phyloP scores from a whole-genome alignment of 2,797 vertebrate genomes.

The Silurus lanzhouensis region DNA sequence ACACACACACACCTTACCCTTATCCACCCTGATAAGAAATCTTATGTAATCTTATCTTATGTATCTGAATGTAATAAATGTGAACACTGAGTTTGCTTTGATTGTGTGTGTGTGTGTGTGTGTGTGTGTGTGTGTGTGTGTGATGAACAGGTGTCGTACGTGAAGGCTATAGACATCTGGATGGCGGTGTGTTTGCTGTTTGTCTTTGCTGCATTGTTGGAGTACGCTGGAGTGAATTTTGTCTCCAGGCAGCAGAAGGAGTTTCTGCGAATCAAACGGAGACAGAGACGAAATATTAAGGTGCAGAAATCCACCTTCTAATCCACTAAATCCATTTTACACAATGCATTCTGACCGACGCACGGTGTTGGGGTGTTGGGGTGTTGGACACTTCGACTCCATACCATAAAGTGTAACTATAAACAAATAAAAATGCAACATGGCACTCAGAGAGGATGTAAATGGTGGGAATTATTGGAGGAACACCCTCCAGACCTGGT shows the following conservation, averaged over 20 bases:
- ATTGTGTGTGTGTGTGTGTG: background rate
- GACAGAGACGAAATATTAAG: constrained; percentile 90
- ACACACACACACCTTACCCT: background rate
- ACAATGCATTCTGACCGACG: background rate
- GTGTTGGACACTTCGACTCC: background rate
- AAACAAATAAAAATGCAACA: background rate
- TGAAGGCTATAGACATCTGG: constrained; percentile 99
- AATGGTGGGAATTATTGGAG: background rate
- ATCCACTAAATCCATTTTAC: background rate
- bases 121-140: constrained; percentile 14
- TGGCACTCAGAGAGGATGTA: background rate
- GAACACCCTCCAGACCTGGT: background rate
- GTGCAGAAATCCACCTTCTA: constrained; percentile 62
- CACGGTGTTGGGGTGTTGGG: background rate
- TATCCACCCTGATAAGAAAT: background rate
- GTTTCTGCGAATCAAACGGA: constrained; percentile 91
- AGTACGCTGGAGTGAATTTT: constrained; percentile 98
- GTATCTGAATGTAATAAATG: background rate
- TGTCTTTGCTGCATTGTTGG: constrained; percentile 94
- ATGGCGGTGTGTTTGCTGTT: constrained; percentile 99
- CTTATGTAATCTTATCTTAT: too few species aligned
- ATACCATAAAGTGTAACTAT: background rate
- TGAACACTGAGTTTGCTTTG: background rate
- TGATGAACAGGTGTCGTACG: constrained; percentile 88
- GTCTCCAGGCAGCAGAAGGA: constrained; percentile 99